phyloP scores from a whole-genome alignment of 2,113 vertebrate genomes.

The Hippoglossus stenolepis region DNA sequence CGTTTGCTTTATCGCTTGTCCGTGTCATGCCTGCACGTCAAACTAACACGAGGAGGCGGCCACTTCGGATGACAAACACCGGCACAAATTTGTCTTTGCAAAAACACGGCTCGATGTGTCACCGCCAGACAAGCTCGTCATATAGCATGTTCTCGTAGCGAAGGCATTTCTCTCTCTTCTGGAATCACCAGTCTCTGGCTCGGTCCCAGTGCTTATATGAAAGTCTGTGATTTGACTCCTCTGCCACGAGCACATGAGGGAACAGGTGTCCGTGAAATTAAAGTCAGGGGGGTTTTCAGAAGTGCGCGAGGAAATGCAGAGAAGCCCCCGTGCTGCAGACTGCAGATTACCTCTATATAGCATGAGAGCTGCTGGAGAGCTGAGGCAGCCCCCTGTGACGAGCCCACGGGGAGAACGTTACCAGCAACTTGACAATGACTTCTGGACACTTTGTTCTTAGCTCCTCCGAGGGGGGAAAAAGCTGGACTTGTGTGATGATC shows the following conservation, averaged over 20 bases:
- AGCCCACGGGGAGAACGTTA: conserved; percentile 52
- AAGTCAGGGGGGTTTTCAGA: conserved; percentile 66
- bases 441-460: conserved; percentile 69
- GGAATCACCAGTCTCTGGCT: conserved; percentile 38
- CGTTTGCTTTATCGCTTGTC: conserved; percentile 35
- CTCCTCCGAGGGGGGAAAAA: conserved; percentile 41
- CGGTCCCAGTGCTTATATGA: conserved; percentile 57
- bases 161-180: conserved; percentile 31
- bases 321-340: conserved; percentile 52
- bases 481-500: conserved; percentile 74
- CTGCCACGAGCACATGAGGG: conserved; percentile 59
- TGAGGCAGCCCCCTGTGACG: conserved; percentile 45
- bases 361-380: conserved; percentile 46
- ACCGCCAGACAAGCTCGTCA: conserved; percentile 34
- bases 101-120: conserved; percentile 48
- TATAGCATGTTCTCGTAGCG: conserved; percentile 22
- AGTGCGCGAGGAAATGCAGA: conserved; percentile 54
- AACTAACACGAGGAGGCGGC: conserved; percentile 38
- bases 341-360: conserved; percentile 62
- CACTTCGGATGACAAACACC: conserved; percentile 49
- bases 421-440: conserved; percentile 62
- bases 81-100: conserved; percentile 42
- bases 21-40: conserved; percentile 29
- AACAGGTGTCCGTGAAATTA: conserved; percentile 80
- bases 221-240: conserved; percentile 65